Evolutionary conservation across 2,113 vertebrate species (phyloP).

Genomic region (Onychostruthus taczanowskii): DNA sequence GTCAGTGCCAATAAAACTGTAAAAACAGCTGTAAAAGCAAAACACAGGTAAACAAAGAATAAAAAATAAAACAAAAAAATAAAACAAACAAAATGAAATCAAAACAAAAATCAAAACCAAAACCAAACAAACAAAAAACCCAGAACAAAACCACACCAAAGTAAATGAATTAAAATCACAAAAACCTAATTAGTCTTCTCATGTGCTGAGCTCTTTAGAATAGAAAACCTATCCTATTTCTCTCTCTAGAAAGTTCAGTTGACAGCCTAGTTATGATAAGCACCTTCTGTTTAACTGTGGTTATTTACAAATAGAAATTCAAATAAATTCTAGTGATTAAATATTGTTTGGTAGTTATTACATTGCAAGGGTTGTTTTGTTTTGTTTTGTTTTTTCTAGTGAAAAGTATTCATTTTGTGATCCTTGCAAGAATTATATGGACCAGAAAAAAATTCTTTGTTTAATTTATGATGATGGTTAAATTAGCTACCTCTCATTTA

Average conservation of each 20-base stretch:
- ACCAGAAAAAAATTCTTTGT: background rate
- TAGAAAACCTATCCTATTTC: background rate
- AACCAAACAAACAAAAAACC: rapidly evolving
- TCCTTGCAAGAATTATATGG: background rate
- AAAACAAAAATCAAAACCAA: background rate
- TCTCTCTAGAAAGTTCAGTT: background rate
- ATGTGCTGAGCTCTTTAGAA: background rate
- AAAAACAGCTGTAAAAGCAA: background rate
- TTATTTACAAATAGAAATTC: background rate
- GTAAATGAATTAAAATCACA: background rate
- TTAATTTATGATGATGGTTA: background rate
- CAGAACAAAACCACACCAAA: background rate
- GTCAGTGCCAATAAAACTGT: background rate
- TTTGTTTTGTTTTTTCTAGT: background rate
- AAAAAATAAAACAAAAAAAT: background rate
- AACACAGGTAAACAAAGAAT: background rate
- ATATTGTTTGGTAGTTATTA: background rate
- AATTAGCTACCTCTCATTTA: background rate
- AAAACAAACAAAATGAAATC: no score
- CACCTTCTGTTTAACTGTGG: background rate
- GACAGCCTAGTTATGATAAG: background rate
- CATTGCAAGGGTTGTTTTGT: background rate
- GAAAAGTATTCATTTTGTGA: background rate
- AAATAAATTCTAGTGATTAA: background rate
- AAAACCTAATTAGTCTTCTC: background rate